These are phyloP conservation scores for Myzus persicae DNA, from an alignment of 1,140 invertebrate genomes.

Conservation along the genomic window DNA sequence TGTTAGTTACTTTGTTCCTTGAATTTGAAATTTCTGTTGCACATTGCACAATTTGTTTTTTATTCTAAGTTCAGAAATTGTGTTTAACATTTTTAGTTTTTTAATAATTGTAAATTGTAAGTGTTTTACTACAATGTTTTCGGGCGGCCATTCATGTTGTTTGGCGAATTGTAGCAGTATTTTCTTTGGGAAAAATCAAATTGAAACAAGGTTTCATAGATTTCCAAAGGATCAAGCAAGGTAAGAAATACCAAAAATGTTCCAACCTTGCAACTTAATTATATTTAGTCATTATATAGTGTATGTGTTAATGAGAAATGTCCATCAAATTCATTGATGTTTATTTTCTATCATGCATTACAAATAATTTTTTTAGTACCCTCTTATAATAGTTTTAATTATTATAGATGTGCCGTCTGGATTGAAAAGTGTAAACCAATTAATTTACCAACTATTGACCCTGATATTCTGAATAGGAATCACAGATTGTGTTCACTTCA, in stretches of 20 bases:
- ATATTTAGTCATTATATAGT: not conserved
- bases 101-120: no score
- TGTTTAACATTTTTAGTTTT: no score
- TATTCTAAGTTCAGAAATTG: no score
- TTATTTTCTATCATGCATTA: not conserved
- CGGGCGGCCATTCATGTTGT: no score
- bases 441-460: conserved; percentile 5
- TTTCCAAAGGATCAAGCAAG: not conserved
- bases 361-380: not conserved
- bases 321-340: not conserved
- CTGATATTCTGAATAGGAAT: not conserved
- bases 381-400: not conserved
- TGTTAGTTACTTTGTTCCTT: no score
- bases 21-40: no score
- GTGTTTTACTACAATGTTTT: no score
- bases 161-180: no score
- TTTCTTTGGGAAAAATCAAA: no score
- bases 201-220: not conserved
- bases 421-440: not conserved
- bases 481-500: conserved; percentile 16
- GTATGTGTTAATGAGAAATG: not conserved
- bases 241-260: not conserved
- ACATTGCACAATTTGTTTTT: no score
- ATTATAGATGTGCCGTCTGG: not conserved
- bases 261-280: not conserved